A percentile compares a stretch with the other conserved stretches of the same genome.
phyloP scores from a whole-genome alignment of 2,113 vertebrate genomes.

The Neoarius graeffei region DNA sequence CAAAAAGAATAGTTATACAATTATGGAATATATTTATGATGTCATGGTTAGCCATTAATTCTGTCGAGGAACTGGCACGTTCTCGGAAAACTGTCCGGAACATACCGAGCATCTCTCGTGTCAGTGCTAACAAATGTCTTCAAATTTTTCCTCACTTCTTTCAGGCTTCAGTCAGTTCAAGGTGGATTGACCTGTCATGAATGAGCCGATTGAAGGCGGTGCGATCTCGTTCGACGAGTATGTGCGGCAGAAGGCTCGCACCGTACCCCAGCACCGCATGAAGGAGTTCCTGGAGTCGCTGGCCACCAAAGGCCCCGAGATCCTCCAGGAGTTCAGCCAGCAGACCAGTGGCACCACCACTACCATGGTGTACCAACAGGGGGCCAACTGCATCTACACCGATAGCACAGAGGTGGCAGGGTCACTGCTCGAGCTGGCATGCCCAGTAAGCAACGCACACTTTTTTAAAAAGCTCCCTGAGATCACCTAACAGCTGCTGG shows the following conservation, averaged over 20 bases:
- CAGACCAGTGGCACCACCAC: slow-evolving; percentile 81
- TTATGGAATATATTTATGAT: no score
- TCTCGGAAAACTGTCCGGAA: not conserved
- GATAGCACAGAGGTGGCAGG: slow-evolving; percentile 99
- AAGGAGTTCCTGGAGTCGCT: slow-evolving; percentile 99
- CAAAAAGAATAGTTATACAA: not conserved
- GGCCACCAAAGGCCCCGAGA: slow-evolving; percentile 91
- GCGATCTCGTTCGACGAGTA: slow-evolving; percentile 99
- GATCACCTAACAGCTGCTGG: not conserved
- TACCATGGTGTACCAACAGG: slow-evolving; percentile 95
- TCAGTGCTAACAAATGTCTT: not conserved
- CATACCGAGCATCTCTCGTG: not conserved
- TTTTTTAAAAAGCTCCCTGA: not conserved
- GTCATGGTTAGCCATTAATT: not conserved
- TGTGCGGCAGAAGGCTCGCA: slow-evolving; percentile 94
- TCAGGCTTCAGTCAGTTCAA: slow-evolving; percentile 46
- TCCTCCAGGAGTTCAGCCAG: slow-evolving; percentile 93
- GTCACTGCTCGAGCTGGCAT: slow-evolving; percentile 94
- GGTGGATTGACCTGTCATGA: slow-evolving; percentile 80
- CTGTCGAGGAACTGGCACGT: not conserved
- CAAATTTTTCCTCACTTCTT: not conserved
- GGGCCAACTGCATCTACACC: slow-evolving; percentile 92
- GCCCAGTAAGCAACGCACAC: slow-evolving; percentile 80
- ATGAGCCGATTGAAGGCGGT: slow-evolving; percentile 93
- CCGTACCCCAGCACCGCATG: slow-evolving; percentile 97